A percentile compares a stretch with the other conserved stretches of the same genome.
phyloP scores from a whole-genome alignment of 2,113 vertebrate species.

The Smithornis capensis region DNA sequence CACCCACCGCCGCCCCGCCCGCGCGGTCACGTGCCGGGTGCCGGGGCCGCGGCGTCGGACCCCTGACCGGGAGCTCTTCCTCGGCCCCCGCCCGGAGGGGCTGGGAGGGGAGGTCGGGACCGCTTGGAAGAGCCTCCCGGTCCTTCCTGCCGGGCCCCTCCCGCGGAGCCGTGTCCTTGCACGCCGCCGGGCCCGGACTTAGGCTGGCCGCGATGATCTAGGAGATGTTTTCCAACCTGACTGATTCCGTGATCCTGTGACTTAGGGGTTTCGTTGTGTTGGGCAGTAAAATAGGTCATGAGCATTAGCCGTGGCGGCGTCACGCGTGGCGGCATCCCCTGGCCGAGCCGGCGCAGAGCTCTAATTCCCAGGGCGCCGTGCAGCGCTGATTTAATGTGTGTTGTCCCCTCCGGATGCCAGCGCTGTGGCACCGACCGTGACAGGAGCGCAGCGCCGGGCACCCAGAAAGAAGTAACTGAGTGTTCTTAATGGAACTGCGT shows the following conservation, averaged over 20 bases:
- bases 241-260: not conserved
- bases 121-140: not conserved
- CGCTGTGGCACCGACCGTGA: not conserved
- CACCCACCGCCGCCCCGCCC: not conserved
- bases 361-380: not conserved
- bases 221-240: not conserved
- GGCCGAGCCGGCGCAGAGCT: not conserved
- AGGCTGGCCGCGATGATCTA: not conserved
- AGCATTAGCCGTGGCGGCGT: not conserved
- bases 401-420: not conserved
- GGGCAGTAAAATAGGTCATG: not conserved
- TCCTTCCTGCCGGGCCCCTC: too few relatives aligned
- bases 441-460: not conserved
- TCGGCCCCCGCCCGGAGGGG: not conserved
- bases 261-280: not conserved
- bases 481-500: not conserved
- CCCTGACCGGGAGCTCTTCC: not conserved
- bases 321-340: not conserved
- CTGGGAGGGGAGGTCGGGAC: too few relatives aligned
- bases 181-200: not conserved
- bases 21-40: not conserved
- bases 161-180: not conserved
- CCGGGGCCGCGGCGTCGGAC: not conserved
- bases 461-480: not conserved
- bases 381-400: fast-evolving